Evolutionary conservation across 2,797 vertebrate species (phyloP).

Genomic region (Acanthornis magna): DNA sequence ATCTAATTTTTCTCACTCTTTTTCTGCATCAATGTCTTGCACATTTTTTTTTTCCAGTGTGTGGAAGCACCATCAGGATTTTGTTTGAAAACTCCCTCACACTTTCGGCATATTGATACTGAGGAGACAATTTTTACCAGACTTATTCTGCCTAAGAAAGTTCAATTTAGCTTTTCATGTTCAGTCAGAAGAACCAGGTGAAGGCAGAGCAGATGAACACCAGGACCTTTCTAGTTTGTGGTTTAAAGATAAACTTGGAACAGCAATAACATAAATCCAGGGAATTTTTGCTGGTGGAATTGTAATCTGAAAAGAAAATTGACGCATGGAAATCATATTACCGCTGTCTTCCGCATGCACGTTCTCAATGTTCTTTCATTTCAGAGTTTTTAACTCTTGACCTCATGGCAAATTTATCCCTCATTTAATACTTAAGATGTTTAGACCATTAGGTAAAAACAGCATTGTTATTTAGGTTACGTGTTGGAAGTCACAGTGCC

Average conservation of each 20-base stretch:
- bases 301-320: slow-evolving; percentile 23
- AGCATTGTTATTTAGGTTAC: slow-evolving; percentile 60
- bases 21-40: background rate
- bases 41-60: too few relatives aligned
- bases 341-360: background rate
- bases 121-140: background rate
- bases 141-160: background rate
- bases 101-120: background rate
- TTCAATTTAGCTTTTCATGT: background rate
- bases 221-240: background rate
- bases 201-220: background rate
- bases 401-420: slow-evolving; percentile 34
- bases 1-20: background rate
- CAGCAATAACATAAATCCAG: background rate
- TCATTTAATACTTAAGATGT: slow-evolving; percentile 53
- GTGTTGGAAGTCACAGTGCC: slow-evolving; percentile 41
- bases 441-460: slow-evolving; percentile 61
- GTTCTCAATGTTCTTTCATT: background rate
- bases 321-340: slow-evolving; percentile 38
- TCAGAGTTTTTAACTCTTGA: slow-evolving; percentile 48
- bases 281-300: background rate
- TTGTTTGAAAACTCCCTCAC: background rate
- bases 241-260: slow-evolving; percentile 19
- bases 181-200: background rate
- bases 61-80: background rate